Base-by-base conservation (phyloP, 2,113 vertebrate genomes). In the Hirundichthys speculiger region DNA sequence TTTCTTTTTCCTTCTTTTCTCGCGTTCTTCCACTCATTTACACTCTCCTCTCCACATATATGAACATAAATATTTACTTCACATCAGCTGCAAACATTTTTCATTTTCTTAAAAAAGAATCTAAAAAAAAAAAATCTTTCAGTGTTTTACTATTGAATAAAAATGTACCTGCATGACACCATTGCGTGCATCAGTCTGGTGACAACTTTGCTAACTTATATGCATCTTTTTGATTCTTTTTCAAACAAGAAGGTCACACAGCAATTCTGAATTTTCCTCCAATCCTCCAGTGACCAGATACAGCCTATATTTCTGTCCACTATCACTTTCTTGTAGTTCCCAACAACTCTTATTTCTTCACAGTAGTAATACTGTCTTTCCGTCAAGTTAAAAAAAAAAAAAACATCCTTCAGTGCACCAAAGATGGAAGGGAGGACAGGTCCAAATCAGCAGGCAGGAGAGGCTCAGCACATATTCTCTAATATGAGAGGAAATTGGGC, bases 251-350 rank as follows among this genome's bases (percentile, higher is more conserved):
- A 82, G 82, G 77, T 86, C 69, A 64, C 2, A 0, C 48, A 24
- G 58, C 88, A 56, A 84, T 86, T 75, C 75, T 11, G 74, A 88
- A 81, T 79, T n/a, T n/a, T n/a, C 66, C 73, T 84, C 75, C 75
- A 70, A 53, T 78, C 79, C 48, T 52, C 62, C 50, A 52, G 75
- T 80, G 80, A 85, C 64, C 72, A 79, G 70, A 75, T 76, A 72
- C 62, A 5, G 78, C 58, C 39, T 48, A 39, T 58, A 60, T 61
- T 50, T 45, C 46, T 54, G 13, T 73, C 51, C 53, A 57, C 43
- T 66, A 52, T 46, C 20, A 38, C 51, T 41, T 59, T 57, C 50
- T 30, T 60, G 54, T 47, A 18, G 2, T 16, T 68, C n/a, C 58
- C 42, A 68, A 75, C 73, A 77, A 70, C 75, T 79, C 63, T 87